Percentiles rank a stretch among this genome's conserved stretches.
Conservation (phyloP, 1,140 invertebrate genomes). For the Drosophila pachea region DNA sequence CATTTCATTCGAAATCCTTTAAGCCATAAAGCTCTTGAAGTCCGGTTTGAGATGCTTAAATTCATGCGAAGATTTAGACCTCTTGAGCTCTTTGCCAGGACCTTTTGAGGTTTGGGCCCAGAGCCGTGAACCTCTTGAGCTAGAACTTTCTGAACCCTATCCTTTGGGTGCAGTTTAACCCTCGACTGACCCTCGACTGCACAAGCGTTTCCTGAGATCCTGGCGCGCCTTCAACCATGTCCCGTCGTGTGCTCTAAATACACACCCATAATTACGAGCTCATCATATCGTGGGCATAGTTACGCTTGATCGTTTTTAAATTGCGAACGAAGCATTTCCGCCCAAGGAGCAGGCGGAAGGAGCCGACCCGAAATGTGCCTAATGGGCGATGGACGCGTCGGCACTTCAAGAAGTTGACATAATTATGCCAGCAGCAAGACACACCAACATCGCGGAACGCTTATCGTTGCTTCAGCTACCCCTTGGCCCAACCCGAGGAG, state of each 20-base stretch:
- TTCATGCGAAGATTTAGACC: no score
- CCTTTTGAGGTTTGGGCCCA: no score
- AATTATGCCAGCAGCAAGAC: slow-evolving; percentile 65
- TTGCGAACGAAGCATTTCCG: slow-evolving; percentile 70
- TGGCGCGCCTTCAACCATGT: slow-evolving; percentile 19
- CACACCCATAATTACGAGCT: slow-evolving; percentile 64
- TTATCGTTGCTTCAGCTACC: slow-evolving; percentile 34
- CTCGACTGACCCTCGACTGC: slow-evolving; percentile 6
- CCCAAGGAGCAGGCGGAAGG: slow-evolving; percentile 18
- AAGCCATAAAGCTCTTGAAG: no score
- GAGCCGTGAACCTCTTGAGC: not conserved
- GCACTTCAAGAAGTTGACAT: slow-evolving; percentile 75
- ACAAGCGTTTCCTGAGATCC: not conserved
- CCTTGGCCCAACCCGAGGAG: slow-evolving; percentile 26
- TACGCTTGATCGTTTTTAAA: slow-evolving; percentile 76
- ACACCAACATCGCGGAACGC: slow-evolving; percentile 8
- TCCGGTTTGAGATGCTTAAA: no score
- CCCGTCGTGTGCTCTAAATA: slow-evolving; percentile 56
- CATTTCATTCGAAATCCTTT: no score
- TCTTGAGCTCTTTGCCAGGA: not conserved
- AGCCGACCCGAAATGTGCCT: slow-evolving; percentile 24
- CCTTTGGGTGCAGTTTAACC: not conserved
- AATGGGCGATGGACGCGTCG: slow-evolving; percentile 34
- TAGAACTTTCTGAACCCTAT: not conserved
- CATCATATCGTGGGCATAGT: slow-evolving; percentile 45